Base-by-base conservation (phyloP, 2,888 invertebrate species). In the Minunthozetes semirufus region DNA sequence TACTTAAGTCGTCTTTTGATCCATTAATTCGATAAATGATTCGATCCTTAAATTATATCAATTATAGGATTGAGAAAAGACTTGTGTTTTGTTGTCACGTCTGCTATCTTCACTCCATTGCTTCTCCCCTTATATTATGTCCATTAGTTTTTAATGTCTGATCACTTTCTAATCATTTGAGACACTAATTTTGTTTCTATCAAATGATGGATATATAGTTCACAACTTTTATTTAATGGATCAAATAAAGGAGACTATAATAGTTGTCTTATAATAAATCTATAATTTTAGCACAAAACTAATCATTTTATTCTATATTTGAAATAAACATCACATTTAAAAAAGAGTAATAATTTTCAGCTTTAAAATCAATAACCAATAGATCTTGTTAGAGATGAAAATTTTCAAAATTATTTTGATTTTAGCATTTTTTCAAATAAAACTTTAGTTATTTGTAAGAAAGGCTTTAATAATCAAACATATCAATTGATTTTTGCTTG, bases 11-110 rank as follows among this genome's bases (percentile, higher is more conserved):
- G 5, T 42, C 13, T 42, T 42, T 13, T 42, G 42, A 42, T 42
- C 19, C 22, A 53, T 19, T 53, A n/a, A 53, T 53, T 59, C 15
- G 27, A 25, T 59, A 17, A 27, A 15, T 27, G 22, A 59, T 59
- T 27, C 25, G 27, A 59, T 22, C 22, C 59, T 27, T 59, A 59
- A 59, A 27, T 59, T 27, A 22, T 17, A 59, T 59, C 27, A 59
- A 59, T 59, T 19, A 27, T 22, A 19, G 19, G 25, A 50, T n/a
- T 19, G 50, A 19, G 13, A n/a, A n/a, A 27, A 59, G 25, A 27
- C 22, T 27, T 59, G 13, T 59, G 59, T 59, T 59, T 59, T 59
- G 59, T 22, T 59, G 59, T 59, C 59, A 59, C 59, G 59, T 59
- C 15, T 27, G 15, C 53, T 19, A n/a, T n/a, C n/a, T 53, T 53